These are phyloP conservation scores for Nomada hirtipes DNA, from an alignment of 2,888 invertebrate genomes.

Conservation along the genomic window DNA sequence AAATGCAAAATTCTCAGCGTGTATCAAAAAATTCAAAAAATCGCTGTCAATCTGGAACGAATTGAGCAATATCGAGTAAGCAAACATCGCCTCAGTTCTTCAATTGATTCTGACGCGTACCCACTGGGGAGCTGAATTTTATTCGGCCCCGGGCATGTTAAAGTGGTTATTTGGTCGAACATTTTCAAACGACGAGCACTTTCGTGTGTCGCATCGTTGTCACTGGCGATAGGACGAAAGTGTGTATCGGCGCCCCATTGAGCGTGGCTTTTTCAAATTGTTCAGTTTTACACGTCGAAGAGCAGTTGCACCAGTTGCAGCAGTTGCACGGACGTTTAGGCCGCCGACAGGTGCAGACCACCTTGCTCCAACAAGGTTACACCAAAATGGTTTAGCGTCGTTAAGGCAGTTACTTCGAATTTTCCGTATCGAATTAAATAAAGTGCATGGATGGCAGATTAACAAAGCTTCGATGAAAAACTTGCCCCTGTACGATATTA, in stretches of 20 bases:
- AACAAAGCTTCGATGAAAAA: too few relatives aligned
- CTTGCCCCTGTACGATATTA: neutral
- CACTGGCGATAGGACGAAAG: too few relatives aligned
- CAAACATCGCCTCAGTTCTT: neutral
- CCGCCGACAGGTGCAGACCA: constrained; percentile 68
- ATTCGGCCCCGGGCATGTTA: neutral
- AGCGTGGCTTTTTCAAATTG: constrained; percentile 17
- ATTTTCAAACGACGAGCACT: neutral
- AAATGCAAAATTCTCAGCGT: neutral
- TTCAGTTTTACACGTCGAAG: constrained; percentile 12
- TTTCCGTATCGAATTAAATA: constrained; percentile 41
- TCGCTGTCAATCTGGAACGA: neutral
- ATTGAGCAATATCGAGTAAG: neutral
- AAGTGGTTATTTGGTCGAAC: neutral
- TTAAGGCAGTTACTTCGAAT: constrained; percentile 59
- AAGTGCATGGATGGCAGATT: too few relatives aligned
- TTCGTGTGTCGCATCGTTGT: constrained; percentile 2
- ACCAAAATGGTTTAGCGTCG: constrained; percentile 70
- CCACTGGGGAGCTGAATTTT: neutral
- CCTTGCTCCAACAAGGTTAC: constrained; percentile 74
- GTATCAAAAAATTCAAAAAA: neutral
- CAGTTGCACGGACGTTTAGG: constrained; percentile 58
- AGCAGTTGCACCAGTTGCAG: constrained; percentile 54
- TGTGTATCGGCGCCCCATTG: neutral
- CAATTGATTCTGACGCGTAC: neutral